Evolutionary conservation across 2,888 invertebrate species (phyloP).

Genomic region (Lapara coniferarum): DNA sequence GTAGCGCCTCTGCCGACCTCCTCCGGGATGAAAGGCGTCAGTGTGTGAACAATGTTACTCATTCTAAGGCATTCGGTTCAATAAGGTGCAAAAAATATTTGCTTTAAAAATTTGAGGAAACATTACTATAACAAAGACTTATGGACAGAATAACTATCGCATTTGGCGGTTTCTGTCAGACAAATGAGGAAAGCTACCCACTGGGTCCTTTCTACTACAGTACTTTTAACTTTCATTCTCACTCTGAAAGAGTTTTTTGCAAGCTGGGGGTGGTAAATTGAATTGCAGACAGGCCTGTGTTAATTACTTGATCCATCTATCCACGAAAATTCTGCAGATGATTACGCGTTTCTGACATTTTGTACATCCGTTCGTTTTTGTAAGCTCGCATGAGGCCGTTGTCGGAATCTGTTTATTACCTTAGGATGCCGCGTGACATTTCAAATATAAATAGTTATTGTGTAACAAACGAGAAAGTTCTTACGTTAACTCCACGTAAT

Average conservation of each 20-base stretch:
- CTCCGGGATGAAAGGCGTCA: too few species aligned
- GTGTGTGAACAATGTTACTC: too few species aligned
- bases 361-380: slow-evolving; percentile 8
- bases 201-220: too few species aligned
- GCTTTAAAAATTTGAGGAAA: too few species aligned
- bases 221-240: too few species aligned
- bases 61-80: too few species aligned
- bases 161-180: neutral
- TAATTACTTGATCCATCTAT: neutral
- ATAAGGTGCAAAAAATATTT: too few species aligned
- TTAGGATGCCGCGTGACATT: slow-evolving; percentile 22
- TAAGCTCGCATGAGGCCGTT: slow-evolving; percentile 4
- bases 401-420: slow-evolving; percentile 19
- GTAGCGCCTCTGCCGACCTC: too few species aligned
- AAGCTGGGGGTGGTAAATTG: too few species aligned
- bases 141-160: neutral
- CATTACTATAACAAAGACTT: too few species aligned
- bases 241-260: too few species aligned
- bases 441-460: slow-evolving; percentile 20
- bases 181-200: too few species aligned
- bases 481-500: slow-evolving; percentile 15
- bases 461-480: slow-evolving; percentile 19
- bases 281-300: neutral
- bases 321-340: neutral
- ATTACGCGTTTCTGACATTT: slow-evolving; percentile 13